Evolutionary conservation across 1,140 invertebrate genomes (phyloP).

Genomic region (Liolophura sinensis): DNA sequence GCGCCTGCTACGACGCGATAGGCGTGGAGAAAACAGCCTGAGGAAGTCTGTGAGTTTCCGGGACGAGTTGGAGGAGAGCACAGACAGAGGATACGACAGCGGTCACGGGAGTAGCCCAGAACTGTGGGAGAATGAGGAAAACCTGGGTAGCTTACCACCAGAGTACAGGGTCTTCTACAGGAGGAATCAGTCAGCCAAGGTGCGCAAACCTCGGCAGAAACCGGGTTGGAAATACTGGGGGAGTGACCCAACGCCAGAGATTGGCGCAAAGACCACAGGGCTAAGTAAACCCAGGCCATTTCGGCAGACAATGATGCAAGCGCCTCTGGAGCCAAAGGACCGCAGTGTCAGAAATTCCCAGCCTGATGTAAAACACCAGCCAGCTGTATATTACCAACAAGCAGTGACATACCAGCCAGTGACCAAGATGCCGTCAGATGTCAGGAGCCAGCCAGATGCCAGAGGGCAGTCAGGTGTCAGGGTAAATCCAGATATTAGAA

Average conservation of each 20-base stretch:
- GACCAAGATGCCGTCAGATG: too few relatives aligned
- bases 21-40: conserved; percentile 37
- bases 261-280: conserved; percentile 9
- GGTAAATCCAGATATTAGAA: too few relatives aligned
- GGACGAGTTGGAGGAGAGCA: conserved; percentile 4
- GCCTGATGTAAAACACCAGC: not conserved
- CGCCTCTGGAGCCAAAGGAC: conserved; percentile 46
- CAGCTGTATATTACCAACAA: not conserved
- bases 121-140: not conserved
- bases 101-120: not conserved
- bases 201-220: not conserved
- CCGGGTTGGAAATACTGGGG: conserved; percentile 40
- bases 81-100: not conserved
- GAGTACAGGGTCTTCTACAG: not conserved
- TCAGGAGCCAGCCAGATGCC: too few relatives aligned
- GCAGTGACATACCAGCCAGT: too few relatives aligned
- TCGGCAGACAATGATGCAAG: conserved; percentile 44
- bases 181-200: not conserved
- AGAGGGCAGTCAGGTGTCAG: too few relatives aligned
- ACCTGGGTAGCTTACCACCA: not conserved
- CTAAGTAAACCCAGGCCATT: conserved; percentile 30
- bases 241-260: conserved; percentile 29
- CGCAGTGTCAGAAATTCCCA: not conserved
- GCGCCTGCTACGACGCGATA: conserved; percentile 33
- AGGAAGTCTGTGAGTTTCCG: conserved; percentile 40